These are phyloP conservation scores for Dinoponera quadriceps DNA, from an alignment of 1,140 invertebrate genomes.

Conservation along the genomic window DNA sequence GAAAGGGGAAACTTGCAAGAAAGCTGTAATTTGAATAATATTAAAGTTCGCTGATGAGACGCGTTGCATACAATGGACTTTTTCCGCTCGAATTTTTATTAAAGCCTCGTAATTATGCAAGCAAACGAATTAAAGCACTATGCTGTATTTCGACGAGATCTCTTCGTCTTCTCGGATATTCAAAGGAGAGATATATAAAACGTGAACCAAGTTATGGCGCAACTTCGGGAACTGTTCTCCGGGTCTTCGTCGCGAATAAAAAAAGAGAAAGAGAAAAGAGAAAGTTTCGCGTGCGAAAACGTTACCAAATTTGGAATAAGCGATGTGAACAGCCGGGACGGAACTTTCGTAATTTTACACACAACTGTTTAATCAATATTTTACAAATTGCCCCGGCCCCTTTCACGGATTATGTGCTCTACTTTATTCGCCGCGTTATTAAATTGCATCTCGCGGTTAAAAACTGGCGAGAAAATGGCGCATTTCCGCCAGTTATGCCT, in stretches of 20 bases:
- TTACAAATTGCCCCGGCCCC: too few relatives aligned
- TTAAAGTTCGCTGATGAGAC: slow-evolving; percentile 14
- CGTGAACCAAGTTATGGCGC: not conserved
- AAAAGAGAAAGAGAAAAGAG: not conserved
- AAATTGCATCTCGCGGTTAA: not conserved
- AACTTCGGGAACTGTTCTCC: not conserved
- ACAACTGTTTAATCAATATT: not conserved
- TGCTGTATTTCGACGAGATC: not conserved
- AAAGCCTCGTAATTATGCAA: slow-evolving; percentile 8
- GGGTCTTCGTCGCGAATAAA: not conserved
- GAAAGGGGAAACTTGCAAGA: not conserved
- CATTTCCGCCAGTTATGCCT: not conserved
- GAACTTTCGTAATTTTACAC: not conserved
- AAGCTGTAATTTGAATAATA: slow-evolving; percentile 39
- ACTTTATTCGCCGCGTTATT: slow-evolving; percentile 8
- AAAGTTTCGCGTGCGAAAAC: not conserved
- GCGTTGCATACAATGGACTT: not conserved
- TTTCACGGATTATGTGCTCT: too few relatives aligned
- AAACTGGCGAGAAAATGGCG: slow-evolving; percentile 1
- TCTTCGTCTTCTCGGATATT: not conserved
- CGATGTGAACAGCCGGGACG: not conserved
- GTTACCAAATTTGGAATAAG: slow-evolving; percentile 1
- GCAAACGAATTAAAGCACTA: slow-evolving; percentile 9
- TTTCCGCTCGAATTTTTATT: slow-evolving; percentile 1
- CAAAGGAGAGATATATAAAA: not conserved